Evolutionary conservation across 2,888 invertebrate genomes (phyloP), one percentile per base, ranked within the genome.

Genomic region (Aphodius granarius): DNA sequence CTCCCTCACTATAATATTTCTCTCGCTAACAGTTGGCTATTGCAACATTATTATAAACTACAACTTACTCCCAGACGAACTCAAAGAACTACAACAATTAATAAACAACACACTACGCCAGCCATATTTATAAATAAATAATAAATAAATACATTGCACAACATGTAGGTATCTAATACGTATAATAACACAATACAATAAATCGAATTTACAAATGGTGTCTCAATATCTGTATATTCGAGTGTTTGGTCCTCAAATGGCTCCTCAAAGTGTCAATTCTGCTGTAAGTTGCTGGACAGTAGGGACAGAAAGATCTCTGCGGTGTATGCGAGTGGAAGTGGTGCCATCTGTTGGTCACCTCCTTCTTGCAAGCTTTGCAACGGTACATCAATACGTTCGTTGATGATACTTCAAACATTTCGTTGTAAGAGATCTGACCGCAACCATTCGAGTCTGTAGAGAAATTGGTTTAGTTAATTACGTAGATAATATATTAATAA

Each of bases 321-420:
- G 94, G 91, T 78, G 93, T 94, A 88, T 95, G 95, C 83, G 93
- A 94, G 88, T 95, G 94, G 89, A 91, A 94, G 89, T 95, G 95
- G 88, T 95, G 95, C 95, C 95, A 95, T 88, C 94, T 91, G 89
- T 95, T 95, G 87, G 94, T 94, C 80, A 94, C 94, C 89, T 94
- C 93, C 89, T 95, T 95, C 87, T 94, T 93, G 89, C 95, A 95
- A 63, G 93, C 91, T 86, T 93, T 92, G 88, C 95, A 95, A 85
- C 92, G 92, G 94, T 94, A 95, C 85, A 94, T 90, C 80, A 93
- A 91, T 73, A 93, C 91, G 82, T 92, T 93, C 78, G 91, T 89
- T 77, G 92, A 90, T 83, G 92, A 92, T 83, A 91, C 92, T 78
- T 87, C 87, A 88, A 95, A 95, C 94, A 94, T 94, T 89, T 93